Percentiles rank a stretch among this genome's conserved stretches.
Evolutionary conservation across 2,888 invertebrate species (phyloP).

Genomic region (Prenolepis imparis): DNA sequence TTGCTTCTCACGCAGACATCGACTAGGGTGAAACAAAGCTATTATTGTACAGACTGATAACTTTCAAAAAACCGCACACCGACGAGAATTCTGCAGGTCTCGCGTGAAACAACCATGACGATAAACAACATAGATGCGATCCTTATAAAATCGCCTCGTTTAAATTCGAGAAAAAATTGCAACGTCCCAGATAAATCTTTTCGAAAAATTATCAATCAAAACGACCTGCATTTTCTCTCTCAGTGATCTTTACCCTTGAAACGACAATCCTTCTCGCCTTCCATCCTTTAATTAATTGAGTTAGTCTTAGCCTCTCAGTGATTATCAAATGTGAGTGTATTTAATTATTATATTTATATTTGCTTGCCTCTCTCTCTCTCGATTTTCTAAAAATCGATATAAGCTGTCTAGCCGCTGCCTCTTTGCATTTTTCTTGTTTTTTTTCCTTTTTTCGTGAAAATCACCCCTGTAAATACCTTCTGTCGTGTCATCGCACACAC

Average conservation of each 20-base stretch:
- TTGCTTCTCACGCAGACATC: conserved; percentile 73
- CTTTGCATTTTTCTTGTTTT: conserved; percentile 65
- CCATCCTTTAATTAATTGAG: conserved; percentile 80
- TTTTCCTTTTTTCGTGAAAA: conserved; percentile 25
- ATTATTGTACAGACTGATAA: conserved; percentile 68
- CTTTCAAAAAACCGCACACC: conserved; percentile 51
- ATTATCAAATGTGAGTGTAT: conserved; percentile 85
- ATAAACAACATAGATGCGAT: conserved; percentile 27
- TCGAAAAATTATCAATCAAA: conserved; percentile 3
- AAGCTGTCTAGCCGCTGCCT: conserved; percentile 85
- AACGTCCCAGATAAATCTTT: conserved; percentile 36
- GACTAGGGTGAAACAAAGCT: conserved; percentile 72
- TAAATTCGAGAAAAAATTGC: conserved; percentile 39
- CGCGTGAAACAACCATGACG: neutral
- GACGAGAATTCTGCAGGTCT: conserved; percentile 55
- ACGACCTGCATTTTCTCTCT: conserved; percentile 24
- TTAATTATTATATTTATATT: conserved; percentile 74
- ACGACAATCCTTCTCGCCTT: conserved; percentile 44
- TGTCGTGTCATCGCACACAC: conserved; percentile 9
- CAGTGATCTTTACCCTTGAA: conserved; percentile 55
- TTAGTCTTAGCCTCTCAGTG: conserved; percentile 86
- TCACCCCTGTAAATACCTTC: neutral
- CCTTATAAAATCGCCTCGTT: neutral
- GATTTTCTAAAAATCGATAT: conserved; percentile 74
- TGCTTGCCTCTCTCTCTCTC: conserved; percentile 69